A percentile compares a stretch with the other conserved stretches of the same genome.
Evolutionary conservation across 2,888 invertebrate species (phyloP).

Genomic region (Nomada flava): DNA sequence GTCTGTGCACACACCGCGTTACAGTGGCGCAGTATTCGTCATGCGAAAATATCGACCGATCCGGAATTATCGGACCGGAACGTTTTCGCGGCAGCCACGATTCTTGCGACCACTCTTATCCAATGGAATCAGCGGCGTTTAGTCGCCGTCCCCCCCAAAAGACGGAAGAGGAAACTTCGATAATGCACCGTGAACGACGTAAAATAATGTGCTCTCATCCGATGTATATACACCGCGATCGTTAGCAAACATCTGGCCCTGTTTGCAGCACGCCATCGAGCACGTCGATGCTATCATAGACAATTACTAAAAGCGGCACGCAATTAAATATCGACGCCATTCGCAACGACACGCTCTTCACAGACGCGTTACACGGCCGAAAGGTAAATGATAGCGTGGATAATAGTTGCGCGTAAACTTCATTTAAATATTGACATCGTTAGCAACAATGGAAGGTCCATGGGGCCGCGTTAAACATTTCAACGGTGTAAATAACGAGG

Average conservation of each 20-base stretch:
- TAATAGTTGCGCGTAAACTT: conserved; percentile 50
- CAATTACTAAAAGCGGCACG: conserved; percentile 28
- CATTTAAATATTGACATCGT: conserved; percentile 61
- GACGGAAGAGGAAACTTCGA: background rate
- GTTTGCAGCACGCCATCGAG: conserved; percentile 6
- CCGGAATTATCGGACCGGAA: conserved; percentile 36
- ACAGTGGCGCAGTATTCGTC: conserved; percentile 36
- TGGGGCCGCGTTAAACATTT: conserved; percentile 44
- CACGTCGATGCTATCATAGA: conserved; percentile 12
- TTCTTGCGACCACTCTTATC: conserved; percentile 11
- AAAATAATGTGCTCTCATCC: background rate
- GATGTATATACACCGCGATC: conserved; percentile 25
- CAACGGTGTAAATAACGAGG: conserved; percentile 44
- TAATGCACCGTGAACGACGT: background rate
- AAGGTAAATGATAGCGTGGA: conserved; percentile 50
- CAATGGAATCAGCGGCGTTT: conserved; percentile 8
- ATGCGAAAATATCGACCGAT: conserved; percentile 41
- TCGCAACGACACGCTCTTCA: conserved; percentile 6
- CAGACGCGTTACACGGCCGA: conserved; percentile 20
- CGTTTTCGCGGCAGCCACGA: conserved; percentile 14
- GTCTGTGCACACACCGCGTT: conserved; percentile 3
- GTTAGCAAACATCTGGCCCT: conserved; percentile 22
- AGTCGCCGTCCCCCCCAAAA: background rate
- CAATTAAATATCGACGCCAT: conserved; percentile 48
- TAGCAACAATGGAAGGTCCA: conserved; percentile 40